These are phyloP conservation scores for Muntiacus reevesi DNA, from an alignment of 2,113 vertebrate species.

Conservation along the genomic window DNA sequence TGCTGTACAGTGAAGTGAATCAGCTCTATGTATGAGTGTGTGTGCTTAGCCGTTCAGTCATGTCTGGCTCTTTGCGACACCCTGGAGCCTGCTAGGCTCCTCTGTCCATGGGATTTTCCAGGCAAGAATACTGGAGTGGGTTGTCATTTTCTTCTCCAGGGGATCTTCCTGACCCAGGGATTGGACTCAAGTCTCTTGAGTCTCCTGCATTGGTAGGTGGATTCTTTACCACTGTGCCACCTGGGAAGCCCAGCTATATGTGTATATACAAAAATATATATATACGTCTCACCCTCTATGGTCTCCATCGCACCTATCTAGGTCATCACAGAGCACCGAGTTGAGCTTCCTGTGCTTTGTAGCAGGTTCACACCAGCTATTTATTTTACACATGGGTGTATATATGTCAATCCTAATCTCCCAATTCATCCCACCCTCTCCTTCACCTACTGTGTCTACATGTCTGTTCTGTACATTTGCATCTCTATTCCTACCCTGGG, in stretches of 20 bases:
- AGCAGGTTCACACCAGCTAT: background rate
- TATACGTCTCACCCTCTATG: background rate
- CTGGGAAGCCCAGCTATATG: background rate
- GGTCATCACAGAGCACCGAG: background rate
- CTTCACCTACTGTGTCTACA: background rate
- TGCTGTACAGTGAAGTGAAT: background rate
- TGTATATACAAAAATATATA: background rate
- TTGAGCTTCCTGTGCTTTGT: background rate
- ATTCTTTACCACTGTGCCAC: background rate
- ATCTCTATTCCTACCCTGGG: background rate
- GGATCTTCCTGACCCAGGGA: background rate
- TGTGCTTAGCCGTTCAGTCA: background rate
- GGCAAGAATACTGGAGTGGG: background rate
- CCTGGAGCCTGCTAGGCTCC: background rate
- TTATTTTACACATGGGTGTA: background rate
- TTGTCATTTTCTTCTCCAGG: background rate
- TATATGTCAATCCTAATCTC: background rate
- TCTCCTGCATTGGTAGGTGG: background rate
- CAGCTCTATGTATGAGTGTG: background rate
- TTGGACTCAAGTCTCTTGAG: background rate
- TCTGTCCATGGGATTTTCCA: background rate
- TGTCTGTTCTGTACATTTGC: accelerated
- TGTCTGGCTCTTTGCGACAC: background rate
- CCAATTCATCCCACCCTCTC: background rate
- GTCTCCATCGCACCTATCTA: background rate